phyloP scores from a whole-genome alignment of 2,797 vertebrate species.

The Platyrinchus mystaceus region DNA sequence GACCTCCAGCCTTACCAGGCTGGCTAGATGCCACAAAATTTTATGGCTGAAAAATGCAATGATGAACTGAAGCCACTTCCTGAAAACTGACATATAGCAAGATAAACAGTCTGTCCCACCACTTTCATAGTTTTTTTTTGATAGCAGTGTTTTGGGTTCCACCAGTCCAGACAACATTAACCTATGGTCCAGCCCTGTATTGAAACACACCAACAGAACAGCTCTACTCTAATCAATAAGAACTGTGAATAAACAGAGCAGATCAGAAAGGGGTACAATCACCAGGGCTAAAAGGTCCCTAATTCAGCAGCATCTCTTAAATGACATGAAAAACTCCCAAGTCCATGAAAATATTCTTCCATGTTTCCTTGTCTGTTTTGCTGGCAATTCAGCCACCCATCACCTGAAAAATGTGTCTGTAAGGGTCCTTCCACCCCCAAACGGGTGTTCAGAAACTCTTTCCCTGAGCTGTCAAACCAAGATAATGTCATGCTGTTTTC shows the following conservation, averaged over 20 bases:
- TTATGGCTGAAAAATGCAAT: not conserved
- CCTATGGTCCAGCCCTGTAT: not conserved
- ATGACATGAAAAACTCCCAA: not conserved
- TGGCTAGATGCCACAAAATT: slow-evolving; percentile 1
- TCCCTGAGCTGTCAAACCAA: not conserved
- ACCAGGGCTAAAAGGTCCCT: not conserved
- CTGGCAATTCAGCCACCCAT: not conserved
- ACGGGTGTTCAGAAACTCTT: not conserved
- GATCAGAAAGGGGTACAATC: not conserved
- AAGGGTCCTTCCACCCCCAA: not conserved
- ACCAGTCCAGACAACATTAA: not conserved
- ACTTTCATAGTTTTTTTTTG: not conserved
- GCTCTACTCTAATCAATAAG: not conserved
- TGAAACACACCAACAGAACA: not conserved
- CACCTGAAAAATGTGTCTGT: not conserved
- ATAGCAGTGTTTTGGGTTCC: not conserved
- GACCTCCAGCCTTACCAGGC: not conserved
- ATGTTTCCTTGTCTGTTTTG: not conserved
- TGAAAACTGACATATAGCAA: not conserved
- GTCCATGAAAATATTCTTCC: not conserved
- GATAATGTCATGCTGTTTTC: not conserved
- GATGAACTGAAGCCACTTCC: not conserved
- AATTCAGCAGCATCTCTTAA: not conserved
- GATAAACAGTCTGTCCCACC: not conserved
- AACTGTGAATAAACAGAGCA: not conserved